These are phyloP conservation scores for Botia kubotai DNA, from an alignment of 2,797 vertebrate genomes.

Conservation along the genomic window DNA sequence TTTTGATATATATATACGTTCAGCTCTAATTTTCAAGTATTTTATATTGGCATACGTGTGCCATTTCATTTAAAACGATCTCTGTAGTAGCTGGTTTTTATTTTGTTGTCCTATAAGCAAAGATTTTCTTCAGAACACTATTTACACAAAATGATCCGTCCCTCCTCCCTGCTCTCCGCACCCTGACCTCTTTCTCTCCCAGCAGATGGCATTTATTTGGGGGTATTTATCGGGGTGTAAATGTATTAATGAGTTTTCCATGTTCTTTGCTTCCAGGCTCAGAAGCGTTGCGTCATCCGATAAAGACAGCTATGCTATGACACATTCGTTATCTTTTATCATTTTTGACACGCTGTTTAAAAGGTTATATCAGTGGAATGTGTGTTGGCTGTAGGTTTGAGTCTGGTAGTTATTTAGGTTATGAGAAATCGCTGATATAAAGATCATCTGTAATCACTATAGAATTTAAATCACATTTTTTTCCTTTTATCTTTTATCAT, in stretches of 20 bases:
- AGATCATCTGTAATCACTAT: neutral
- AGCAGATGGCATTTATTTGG: slow-evolving; percentile 56
- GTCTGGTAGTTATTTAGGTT: neutral
- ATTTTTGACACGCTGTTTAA: neutral
- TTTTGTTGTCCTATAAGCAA: slow-evolving; percentile 35
- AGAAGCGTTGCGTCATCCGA: slow-evolving; percentile 22
- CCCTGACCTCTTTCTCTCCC: slow-evolving; percentile 30
- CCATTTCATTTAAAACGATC: slow-evolving; percentile 32
- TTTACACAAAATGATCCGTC: slow-evolving; percentile 1
- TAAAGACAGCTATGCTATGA: slow-evolving; percentile 7
- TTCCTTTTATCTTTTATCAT: no score
- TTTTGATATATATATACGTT: slow-evolving; percentile 9
- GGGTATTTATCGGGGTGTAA: slow-evolving; percentile 55
- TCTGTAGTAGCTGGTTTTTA: slow-evolving; percentile 49
- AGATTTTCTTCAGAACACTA: slow-evolving; percentile 2
- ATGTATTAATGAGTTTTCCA: slow-evolving; percentile 58
- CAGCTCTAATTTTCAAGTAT: neutral
- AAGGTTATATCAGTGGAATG: neutral
- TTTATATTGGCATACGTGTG: slow-evolving; percentile 28
- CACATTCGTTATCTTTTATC: neutral
- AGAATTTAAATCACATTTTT: no score
- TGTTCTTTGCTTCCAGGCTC: slow-evolving; percentile 46
- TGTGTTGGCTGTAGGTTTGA: neutral
- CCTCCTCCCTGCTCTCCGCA: neutral
- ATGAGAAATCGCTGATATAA: neutral